A percentile compares a stretch with the other conserved stretches of the same genome.
phyloP scores from a whole-genome alignment of 2,888 invertebrate species.

The Saturnia pavonia region DNA sequence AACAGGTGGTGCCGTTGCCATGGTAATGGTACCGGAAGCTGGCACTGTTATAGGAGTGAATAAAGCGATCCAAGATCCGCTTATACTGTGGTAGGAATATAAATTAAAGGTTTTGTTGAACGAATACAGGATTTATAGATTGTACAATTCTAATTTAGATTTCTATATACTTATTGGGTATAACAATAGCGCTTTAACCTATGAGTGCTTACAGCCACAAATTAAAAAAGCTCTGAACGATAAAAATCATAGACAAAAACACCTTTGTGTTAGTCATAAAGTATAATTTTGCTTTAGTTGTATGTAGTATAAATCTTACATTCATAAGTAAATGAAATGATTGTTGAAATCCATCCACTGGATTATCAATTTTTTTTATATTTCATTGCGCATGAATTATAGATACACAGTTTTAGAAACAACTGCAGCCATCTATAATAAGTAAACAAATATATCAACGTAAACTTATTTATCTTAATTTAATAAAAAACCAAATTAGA shows the following conservation, averaged over 20 bases:
- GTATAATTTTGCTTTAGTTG: too few species aligned
- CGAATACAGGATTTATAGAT: neutral
- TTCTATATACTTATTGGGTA: neutral
- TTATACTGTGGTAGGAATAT: constrained; percentile 1
- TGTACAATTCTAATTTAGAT: neutral
- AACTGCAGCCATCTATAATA: neutral
- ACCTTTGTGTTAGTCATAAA: too few species aligned
- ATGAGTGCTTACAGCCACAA: neutral
- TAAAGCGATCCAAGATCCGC: constrained; percentile 12
- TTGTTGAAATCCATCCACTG: too few species aligned
- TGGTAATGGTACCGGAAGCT: constrained; percentile 57
- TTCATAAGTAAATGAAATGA: too few species aligned
- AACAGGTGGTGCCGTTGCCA: constrained; percentile 48
- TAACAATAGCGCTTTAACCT: neutral
- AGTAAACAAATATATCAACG: neutral
- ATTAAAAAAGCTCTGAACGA: neutral
- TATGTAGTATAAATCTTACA: too few species aligned
- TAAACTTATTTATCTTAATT: neutral
- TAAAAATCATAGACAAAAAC: neutral
- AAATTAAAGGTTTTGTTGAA: constrained; percentile 2
- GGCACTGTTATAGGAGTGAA: constrained; percentile 15
- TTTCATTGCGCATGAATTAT: neutral
- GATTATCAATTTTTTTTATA: too few species aligned
- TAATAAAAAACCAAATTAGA: neutral
- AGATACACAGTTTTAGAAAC: neutral